Conservation (phyloP, 2,113 vertebrate genomes). For the Melanocharis versteri region DNA sequence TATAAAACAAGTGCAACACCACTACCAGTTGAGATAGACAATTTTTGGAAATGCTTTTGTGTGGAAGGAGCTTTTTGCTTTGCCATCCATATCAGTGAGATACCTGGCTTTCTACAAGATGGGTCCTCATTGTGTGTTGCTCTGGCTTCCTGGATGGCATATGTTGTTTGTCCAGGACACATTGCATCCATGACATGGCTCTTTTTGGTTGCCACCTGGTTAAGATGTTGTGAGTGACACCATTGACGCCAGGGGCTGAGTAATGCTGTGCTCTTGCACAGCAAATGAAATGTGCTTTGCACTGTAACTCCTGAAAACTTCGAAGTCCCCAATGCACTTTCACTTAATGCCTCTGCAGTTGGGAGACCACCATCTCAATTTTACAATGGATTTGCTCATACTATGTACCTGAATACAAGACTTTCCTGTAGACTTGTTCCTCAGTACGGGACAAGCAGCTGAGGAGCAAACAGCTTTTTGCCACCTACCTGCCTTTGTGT, state of each 20-base stretch:
- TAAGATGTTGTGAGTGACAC: not conserved
- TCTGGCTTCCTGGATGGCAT: not conserved
- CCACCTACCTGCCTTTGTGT: not conserved
- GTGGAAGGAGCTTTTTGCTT: not conserved
- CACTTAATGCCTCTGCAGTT: not conserved
- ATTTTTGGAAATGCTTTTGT: not conserved
- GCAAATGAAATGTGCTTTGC: not conserved
- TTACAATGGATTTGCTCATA: not conserved
- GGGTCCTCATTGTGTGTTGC: not conserved
- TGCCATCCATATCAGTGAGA: not conserved
- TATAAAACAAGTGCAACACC: not conserved
- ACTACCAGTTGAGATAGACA: not conserved
- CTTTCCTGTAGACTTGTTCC: not conserved
- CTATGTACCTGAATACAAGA: not conserved
- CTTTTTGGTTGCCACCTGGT: not conserved
- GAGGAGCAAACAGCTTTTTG: not conserved
- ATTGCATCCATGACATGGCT: not conserved
- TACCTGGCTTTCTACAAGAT: not conserved
- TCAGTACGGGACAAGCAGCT: not conserved
- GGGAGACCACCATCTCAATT: not conserved
- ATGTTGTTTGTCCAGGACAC: not conserved
- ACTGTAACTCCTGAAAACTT: not conserved
- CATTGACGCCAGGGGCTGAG: not conserved
- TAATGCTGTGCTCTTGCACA: not conserved
- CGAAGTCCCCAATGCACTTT: not conserved